Evolutionary conservation across 2,888 invertebrate genomes (phyloP), one percentile per base, ranked within the genome.

Genomic region (Drosophila incognita): DNA sequence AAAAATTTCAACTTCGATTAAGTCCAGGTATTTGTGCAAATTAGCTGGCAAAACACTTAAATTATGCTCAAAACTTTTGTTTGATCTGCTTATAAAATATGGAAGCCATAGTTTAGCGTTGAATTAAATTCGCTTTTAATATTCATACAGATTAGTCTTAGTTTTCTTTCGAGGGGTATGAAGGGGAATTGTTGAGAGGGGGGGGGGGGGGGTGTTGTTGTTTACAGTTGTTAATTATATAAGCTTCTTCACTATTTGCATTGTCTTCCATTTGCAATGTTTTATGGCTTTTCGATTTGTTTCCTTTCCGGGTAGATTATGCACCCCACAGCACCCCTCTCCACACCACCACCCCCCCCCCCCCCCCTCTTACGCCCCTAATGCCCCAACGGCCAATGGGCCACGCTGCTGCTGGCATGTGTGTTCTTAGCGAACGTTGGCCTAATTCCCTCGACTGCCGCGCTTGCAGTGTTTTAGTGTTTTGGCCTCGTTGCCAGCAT

Each of bases 401-500:
- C 40, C 53, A 69, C 36, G 64, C 72, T 68, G 57, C 72, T 68
- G 64, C 48, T 15, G 21, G 33, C 53, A 24, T 29, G 18, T 29
- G 18, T 27, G 24, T 35, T 40, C 58, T 56, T 69, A 46, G 61
- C 69, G 54, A 58, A 65, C 63, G 63, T 70, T 88, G 87, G 72
- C 89, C 83, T 80, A 83, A 83, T 83, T 89, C 81, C 57, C 67
- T 48, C 35, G 60, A 57, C 51, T 63, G 67, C 56, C 68, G 54
- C 73, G 62, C 33, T 54, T 68, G 67, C 70, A 71, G 60, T 65
- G 66, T 73, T 56, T 46, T 46, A 46, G 46, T 24, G 46, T 46
- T 36, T 80, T 77, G 89, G 67, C 73, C 87, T 87, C 83, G 89
- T 83, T 83, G 81, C 81, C 72, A 77, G 71, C 69, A 66, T 89